These are phyloP conservation scores for Athene noctua DNA, from an alignment of 2,113 vertebrate species.

Conservation along the genomic window DNA sequence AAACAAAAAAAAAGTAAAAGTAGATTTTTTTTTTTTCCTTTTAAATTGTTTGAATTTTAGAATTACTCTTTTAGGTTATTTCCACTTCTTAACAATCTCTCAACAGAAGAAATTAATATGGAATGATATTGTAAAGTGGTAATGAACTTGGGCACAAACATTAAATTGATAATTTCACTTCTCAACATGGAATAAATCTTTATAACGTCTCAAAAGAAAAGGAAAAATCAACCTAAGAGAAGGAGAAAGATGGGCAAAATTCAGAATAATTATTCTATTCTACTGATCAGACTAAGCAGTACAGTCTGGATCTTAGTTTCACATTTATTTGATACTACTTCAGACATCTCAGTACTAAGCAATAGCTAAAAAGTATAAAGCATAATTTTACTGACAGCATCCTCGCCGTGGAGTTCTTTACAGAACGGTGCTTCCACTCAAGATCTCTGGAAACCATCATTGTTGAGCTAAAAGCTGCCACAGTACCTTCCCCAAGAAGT, in stretches of 20 bases:
- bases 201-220: neutral
- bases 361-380: neutral
- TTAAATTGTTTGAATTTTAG: neutral
- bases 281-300: neutral
- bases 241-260: neutral
- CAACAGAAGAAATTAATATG: neutral
- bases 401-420: neutral
- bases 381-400: neutral
- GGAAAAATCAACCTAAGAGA: neutral
- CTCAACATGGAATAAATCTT: neutral
- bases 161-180: neutral
- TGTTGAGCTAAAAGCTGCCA: neutral
- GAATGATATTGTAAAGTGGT: neutral
- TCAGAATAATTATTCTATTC: neutral
- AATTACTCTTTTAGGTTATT: neutral
- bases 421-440: neutral
- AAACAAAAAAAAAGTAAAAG: neutral
- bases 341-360: neutral
- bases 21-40: neutral
- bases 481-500: neutral
- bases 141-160: neutral
- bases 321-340: neutral
- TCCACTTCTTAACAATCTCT: neutral
- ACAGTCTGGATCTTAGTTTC: neutral
- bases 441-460: neutral